Base-by-base conservation (phyloP, 1,140 invertebrate genomes). In the Ostrea edulis region DNA sequence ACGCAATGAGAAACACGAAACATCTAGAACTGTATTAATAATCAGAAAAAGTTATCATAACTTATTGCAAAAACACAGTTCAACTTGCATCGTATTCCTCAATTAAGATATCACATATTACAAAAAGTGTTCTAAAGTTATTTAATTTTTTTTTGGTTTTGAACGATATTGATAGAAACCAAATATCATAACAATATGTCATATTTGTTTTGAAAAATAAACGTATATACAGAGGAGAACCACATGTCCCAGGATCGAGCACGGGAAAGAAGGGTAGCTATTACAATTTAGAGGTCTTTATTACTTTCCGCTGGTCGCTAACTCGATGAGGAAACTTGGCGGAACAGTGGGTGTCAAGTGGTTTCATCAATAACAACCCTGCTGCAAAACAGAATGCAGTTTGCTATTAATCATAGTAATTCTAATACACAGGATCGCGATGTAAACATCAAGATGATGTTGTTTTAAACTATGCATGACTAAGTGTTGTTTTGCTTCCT, bases 391-490 rank as follows among this genome's bases (percentile, higher is more conserved):
- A 77, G 65, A 68, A 14, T 77, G 9, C 11, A 25, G 3, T 77
- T 25, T 77, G 68, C 35, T 29, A 77, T 29, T 25, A 77, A 25
- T 77, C 29, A 77, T 77, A 25, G 68, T 29, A 77, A 77, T 77
- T 77, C 25, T 77, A 77, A 29, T 77, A 77, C 25, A 77, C 68
- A 68, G 14, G 25, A 77, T 35, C 8, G 22, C 2, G 68, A 77
- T 14, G 68, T 77, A 77, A 77, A 77, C 68, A 77, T 29, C 68
- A 29, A 25, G 17, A 62, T 77, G 68, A 77, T 77, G 29, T 29
- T 35, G 68, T 77, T 29, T 77, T 77, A 29, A 77, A 77, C 22
- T 77, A 77, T 77, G 68, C 68, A 35, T 77, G 68, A 77, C 68
- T 77, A 77, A 29, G 17, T 77, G 22, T 29, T 29, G 8, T 14